Base-by-base conservation (phyloP, 1,140 invertebrate genomes). In the Mylabris phalerata region DNA sequence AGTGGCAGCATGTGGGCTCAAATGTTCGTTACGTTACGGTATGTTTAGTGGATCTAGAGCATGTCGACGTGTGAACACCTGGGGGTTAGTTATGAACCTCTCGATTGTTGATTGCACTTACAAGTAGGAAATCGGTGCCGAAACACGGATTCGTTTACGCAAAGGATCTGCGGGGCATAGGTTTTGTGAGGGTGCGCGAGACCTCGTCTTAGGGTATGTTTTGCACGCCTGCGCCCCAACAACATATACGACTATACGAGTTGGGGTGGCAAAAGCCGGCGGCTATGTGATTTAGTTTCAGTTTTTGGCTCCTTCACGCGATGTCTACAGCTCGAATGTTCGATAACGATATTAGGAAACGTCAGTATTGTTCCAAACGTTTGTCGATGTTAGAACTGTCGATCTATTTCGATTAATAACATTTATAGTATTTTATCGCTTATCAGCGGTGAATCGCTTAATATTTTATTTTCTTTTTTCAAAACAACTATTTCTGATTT, bases 281-380 rank as follows among this genome's bases (percentile, higher is more conserved):
- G 62, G 60, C 49, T 62, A 58, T 62, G 60, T 62, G 63, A 65
- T 65, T 67, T 65, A 67, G 63, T 67, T 63, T 59, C 57, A 51
- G 32, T 43, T 32, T 32, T 32, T 32, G 32, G 32, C 51, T 47
- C 57, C 48, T 49, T 48, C 48, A 56, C 62, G 57, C 62, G 59
- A 61, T 61, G 62, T 55, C 50, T 56, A 56, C 47, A 61, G 56
- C 45, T 51, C 55, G 56, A 58, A 55, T 57, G 43, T 61, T 47
- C 52, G 52, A 27, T 55, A 48, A 32, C 45, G 39, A 45, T 51
- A 58, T 50, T 50, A 48, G 56, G 9, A 58, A 58, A 42, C 56
- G 56, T 58, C 56, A 58, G 49, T 58, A 46, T 50, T 46, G 25
- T 49, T 51, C 24, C 56, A 58, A 48, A 51, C 56, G 56, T 48